Evolutionary conservation across 2,888 invertebrate genomes (phyloP).

Genomic region (Eledone cirrhosa): DNA sequence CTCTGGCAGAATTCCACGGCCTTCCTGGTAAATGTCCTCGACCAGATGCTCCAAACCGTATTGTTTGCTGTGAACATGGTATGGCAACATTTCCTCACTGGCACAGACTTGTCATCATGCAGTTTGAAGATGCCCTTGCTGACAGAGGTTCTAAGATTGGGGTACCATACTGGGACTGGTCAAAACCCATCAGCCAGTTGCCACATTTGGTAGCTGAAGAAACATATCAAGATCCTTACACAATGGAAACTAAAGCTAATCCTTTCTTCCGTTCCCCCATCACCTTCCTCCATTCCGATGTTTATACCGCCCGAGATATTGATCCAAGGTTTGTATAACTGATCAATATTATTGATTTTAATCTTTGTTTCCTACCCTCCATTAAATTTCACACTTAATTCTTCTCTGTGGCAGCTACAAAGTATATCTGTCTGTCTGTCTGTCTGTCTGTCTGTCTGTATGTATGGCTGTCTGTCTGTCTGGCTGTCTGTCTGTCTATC

Average conservation of each 20-base stretch:
- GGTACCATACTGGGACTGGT: conserved; percentile 43
- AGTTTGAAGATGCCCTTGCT: conserved; percentile 38
- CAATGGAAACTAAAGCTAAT: conserved; percentile 28
- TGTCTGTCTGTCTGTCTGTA: no score
- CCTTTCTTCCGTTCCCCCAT: conserved; percentile 28
- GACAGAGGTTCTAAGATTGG: conserved; percentile 38
- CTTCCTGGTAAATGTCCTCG: conserved; percentile 38
- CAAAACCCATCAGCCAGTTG: conserved; percentile 32
- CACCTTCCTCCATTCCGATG: neutral
- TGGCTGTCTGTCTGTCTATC: no score
- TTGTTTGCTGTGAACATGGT: conserved; percentile 41
- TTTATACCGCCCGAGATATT: neutral
- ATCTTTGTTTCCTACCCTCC: no score
- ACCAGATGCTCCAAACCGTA: conserved; percentile 36
- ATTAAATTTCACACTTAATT: no score
- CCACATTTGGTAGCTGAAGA: conserved; percentile 29
- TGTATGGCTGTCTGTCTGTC: no score
- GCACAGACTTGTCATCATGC: conserved; percentile 40
- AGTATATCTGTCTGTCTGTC: no score
- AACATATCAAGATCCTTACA: conserved; percentile 30
- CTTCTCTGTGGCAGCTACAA: no score
- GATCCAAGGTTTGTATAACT: neutral
- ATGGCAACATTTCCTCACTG: conserved; percentile 42
- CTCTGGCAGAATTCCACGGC: conserved; percentile 41
- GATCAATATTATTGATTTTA: no score